Conservation (phyloP, 1,140 invertebrate genomes). For the Cydia amplana region DNA sequence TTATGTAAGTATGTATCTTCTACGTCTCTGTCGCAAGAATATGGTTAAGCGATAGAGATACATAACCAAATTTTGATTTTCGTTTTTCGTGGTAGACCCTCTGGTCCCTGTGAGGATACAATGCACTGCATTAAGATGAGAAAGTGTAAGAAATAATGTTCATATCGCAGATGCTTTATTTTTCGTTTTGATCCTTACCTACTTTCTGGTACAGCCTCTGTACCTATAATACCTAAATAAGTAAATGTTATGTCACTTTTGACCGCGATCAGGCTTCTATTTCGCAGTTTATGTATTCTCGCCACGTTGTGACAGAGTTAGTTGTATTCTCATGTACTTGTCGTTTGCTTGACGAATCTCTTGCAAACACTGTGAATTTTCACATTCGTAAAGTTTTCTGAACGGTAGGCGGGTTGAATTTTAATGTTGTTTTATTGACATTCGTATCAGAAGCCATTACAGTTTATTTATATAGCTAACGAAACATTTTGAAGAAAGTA, state of each 20-base stretch:
- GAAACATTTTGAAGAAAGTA: too few species aligned
- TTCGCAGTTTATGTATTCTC: constrained; percentile 36
- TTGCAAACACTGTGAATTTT: constrained; percentile 49
- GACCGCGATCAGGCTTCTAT: constrained; percentile 24
- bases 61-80: too few species aligned
- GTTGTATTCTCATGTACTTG: constrained; percentile 37
- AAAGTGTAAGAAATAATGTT: too few species aligned
- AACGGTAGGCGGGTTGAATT: constrained; percentile 26
- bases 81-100: too few species aligned
- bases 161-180: too few species aligned
- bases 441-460: background rate
- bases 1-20: too few species aligned
- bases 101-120: too few species aligned
- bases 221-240: background rate
- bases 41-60: too few species aligned
- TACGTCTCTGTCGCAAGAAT: too few species aligned
- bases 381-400: constrained; percentile 39
- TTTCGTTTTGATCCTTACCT: too few species aligned
- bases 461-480: background rate
- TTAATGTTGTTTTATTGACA: background rate
- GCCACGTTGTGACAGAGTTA: constrained; percentile 26
- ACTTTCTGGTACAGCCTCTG: too few species aligned
- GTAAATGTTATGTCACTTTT: constrained; percentile 1
- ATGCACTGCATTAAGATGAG: too few species aligned
- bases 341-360: constrained; percentile 52